phyloP scores from a whole-genome alignment of 1,140 invertebrate species.

The Araneus ventricosus region DNA sequence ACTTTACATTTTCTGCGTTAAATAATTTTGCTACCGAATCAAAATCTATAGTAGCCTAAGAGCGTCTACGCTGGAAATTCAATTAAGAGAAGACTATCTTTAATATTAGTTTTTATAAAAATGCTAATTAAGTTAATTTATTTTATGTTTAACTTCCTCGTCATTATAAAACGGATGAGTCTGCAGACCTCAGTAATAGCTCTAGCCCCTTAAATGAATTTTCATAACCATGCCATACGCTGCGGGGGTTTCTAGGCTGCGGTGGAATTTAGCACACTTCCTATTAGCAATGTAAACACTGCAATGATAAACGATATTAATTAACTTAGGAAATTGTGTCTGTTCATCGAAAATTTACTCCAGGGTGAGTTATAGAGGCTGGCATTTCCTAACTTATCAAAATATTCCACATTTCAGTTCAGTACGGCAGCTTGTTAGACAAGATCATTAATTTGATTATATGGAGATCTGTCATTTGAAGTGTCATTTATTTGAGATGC shows the following conservation, averaged over 20 bases:
- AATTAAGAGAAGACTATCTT: no score
- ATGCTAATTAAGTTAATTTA: no score
- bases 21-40: no score
- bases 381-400: slow-evolving; percentile 15
- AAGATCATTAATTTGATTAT: slow-evolving; percentile 37
- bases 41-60: no score
- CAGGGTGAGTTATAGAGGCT: slow-evolving; percentile 1
- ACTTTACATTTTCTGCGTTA: no score
- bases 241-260: not conserved
- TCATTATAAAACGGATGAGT: no score
- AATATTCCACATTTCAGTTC: slow-evolving; percentile 13
- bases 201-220: not conserved
- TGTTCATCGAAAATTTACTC: slow-evolving; percentile 22
- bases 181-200: not conserved
- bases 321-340: slow-evolving; percentile 41
- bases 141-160: no score
- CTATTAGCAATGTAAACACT: slow-evolving; percentile 14
- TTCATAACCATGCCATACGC: not conserved
- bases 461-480: not conserved
- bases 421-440: not conserved
- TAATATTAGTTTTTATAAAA: no score
- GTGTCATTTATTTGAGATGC: slow-evolving; percentile 8
- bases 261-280: not conserved
- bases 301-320: slow-evolving; percentile 37
- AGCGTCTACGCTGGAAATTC: no score